Evolutionary conservation across 2,888 invertebrate genomes (phyloP).

Genomic region (Orthonychiurus folsomi): DNA sequence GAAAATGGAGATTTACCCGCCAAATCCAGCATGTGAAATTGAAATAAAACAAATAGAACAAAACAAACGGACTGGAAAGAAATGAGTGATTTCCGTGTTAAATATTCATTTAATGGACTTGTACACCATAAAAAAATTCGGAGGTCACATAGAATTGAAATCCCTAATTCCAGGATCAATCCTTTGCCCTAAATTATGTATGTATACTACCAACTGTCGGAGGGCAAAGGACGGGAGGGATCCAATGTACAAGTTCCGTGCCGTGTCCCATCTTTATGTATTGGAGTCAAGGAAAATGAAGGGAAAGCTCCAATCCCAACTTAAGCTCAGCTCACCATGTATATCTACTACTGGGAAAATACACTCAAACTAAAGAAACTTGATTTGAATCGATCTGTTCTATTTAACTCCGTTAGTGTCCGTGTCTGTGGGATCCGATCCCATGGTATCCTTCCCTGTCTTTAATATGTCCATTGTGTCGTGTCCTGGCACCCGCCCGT

Average conservation of each 20-base stretch:
- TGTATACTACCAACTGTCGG: background rate
- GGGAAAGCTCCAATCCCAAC: background rate
- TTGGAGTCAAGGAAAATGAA: background rate
- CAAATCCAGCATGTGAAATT: background rate
- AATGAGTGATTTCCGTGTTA: background rate
- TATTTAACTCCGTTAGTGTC: background rate
- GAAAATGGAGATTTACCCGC: background rate
- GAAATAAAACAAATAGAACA: background rate
- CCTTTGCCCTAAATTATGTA: background rate
- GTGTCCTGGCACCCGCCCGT: no score
- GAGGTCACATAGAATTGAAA: background rate
- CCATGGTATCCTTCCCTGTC: no score
- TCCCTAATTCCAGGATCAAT: background rate
- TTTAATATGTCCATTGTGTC: background rate
- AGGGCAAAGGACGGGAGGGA: background rate
- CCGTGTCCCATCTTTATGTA: background rate
- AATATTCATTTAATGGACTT: background rate
- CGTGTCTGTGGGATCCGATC: no score
- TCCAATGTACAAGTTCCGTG: background rate
- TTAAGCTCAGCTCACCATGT: no score
- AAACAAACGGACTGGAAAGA: background rate
- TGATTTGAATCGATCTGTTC: conserved; percentile 1
- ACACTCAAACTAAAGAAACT: background rate
- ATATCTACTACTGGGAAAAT: no score
- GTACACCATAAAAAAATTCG: background rate